Conservation (phyloP, 2,113 vertebrate species). For the Oncorhynchus kisutch region DNA sequence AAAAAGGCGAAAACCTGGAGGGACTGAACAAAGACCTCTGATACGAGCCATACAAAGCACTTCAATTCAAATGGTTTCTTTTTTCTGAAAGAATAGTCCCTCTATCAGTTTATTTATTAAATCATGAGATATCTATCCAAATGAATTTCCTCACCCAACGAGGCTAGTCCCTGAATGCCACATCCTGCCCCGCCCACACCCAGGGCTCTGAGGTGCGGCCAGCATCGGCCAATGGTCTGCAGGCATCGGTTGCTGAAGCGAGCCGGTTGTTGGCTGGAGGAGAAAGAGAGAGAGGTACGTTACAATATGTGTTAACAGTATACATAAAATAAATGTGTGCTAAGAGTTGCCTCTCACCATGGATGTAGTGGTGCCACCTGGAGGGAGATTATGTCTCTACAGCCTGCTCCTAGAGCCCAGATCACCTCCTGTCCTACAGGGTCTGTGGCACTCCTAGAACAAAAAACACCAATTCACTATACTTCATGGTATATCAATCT, state of each 20-base stretch:
- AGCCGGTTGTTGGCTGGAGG: conserved; percentile 89
- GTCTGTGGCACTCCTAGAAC: conserved; percentile 90
- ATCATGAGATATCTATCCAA: too few relatives aligned
- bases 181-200: conserved; percentile 95
- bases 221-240: conserved; percentile 97
- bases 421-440: conserved; percentile 98
- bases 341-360: conserved; percentile 84
- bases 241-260: conserved; percentile 98
- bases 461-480: neutral
- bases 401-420: conserved; percentile 96
- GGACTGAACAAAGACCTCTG: too few relatives aligned
- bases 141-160: conserved; percentile 75
- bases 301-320: neutral
- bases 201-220: conserved; percentile 93
- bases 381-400: conserved; percentile 97
- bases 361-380: conserved; percentile 97
- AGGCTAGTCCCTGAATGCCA: conserved; percentile 91
- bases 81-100: too few relatives aligned
- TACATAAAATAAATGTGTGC: neutral
- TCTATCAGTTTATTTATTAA: too few relatives aligned
- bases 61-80: too few relatives aligned
- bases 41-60: too few relatives aligned
- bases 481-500: too few relatives aligned
- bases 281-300: conserved; percentile 11
- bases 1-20: too few relatives aligned